phyloP scores from a whole-genome alignment of 2,888 invertebrate species.

The Podotricha telesiphe region DNA sequence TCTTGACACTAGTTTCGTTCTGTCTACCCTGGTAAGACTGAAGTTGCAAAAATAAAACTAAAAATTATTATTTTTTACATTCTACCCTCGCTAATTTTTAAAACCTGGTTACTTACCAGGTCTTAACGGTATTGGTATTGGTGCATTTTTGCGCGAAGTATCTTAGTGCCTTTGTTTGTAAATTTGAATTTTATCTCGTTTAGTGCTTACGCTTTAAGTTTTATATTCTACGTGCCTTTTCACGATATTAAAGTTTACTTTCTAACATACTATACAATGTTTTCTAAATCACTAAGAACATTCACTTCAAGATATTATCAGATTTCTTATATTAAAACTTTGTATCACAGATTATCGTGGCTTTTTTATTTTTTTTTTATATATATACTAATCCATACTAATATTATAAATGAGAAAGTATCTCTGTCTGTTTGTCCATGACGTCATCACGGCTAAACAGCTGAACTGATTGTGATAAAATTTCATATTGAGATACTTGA shows the following conservation, averaged over 20 bases:
- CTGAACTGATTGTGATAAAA: too few relatives aligned
- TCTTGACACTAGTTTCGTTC: too few relatives aligned
- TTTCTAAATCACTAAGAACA: conserved; percentile 3
- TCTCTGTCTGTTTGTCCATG: too few relatives aligned
- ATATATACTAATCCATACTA: too few relatives aligned
- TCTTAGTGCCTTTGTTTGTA: conserved; percentile 13
- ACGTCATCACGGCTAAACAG: too few relatives aligned
- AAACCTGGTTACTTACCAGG: neutral
- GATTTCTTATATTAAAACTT: neutral
- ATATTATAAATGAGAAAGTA: too few relatives aligned
- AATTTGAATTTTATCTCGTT: conserved; percentile 27
- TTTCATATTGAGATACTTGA: too few relatives aligned
- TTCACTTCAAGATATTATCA: neutral
- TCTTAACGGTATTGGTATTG: neutral
- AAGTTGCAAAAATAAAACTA: too few relatives aligned
- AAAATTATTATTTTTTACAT: too few relatives aligned
- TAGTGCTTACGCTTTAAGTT: conserved; percentile 26
- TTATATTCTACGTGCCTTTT: conserved; percentile 26
- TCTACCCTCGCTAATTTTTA: neutral
- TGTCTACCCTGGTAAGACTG: too few relatives aligned
- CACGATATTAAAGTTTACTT: conserved; percentile 11
- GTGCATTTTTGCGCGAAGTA: conserved; percentile 7
- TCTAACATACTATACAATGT: conserved; percentile 12
- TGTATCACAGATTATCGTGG: too few relatives aligned
- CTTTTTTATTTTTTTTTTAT: too few relatives aligned